Conservation (phyloP, 1,140 invertebrate species). For the Battus philenor region DNA sequence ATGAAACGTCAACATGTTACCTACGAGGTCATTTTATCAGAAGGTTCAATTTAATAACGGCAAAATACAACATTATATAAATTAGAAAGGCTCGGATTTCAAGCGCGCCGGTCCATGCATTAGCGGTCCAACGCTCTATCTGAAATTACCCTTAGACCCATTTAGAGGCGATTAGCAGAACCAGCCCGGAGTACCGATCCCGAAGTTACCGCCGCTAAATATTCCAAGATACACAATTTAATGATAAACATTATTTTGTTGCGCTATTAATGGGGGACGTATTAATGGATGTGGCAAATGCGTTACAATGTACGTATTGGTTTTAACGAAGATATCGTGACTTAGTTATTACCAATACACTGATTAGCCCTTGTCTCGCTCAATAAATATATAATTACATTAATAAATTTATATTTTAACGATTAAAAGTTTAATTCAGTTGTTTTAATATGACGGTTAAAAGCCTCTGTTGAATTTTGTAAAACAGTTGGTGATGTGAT, state of each 20-base stretch:
- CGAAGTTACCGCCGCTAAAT: constrained; percentile 3
- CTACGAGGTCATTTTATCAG: constrained; percentile 2
- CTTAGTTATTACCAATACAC: no score
- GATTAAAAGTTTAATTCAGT: no score
- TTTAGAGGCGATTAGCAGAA: constrained; percentile 9
- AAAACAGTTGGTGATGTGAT: no score
- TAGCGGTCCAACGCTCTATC: constrained; percentile 3
- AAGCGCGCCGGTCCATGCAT: constrained; percentile 1
- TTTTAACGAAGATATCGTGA: no score
- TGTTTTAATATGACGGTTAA: no score
- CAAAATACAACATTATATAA: background rate
- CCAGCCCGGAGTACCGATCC: constrained; percentile 1
- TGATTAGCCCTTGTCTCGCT: no score
- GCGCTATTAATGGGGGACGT: background rate
- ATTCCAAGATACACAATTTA: constrained; percentile 4
- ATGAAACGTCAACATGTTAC: background rate
- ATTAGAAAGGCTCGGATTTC: constrained; percentile 6
- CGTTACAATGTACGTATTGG: no score
- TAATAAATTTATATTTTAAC: no score
- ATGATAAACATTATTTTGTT: constrained; percentile 12
- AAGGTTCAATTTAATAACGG: constrained; percentile 1
- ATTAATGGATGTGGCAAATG: no score
- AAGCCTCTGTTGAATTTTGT: no score
- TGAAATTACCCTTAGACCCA: constrained; percentile 11
- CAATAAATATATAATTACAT: no score